Evolutionary conservation across 2,113 vertebrate species (phyloP).

Genomic region (Coptodon bakossiorum): DNA sequence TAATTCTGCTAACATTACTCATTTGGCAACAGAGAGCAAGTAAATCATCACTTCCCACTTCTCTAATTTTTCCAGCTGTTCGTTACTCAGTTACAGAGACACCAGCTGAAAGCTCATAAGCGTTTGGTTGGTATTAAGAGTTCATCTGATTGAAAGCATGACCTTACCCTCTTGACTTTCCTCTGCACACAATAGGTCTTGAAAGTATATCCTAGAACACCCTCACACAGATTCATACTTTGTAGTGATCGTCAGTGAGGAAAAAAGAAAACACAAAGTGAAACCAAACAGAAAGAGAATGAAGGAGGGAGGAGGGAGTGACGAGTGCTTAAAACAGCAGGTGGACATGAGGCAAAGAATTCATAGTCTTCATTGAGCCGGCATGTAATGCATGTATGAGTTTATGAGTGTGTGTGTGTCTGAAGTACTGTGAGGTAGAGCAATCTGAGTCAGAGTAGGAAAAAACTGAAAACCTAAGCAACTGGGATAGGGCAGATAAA

Average conservation of each 20-base stretch:
- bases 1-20: not conserved
- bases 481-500: not conserved
- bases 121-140: not conserved
- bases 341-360: not conserved
- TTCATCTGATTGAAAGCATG: constrained; percentile 13
- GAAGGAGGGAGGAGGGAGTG: not conserved
- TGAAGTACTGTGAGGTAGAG: not conserved
- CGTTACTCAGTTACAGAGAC: not conserved
- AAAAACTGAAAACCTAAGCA: not conserved
- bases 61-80: not conserved
- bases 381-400: not conserved
- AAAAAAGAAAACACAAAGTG: not conserved
- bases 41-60: not conserved
- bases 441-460: not conserved
- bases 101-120: not conserved
- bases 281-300: not conserved
- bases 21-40: not conserved
- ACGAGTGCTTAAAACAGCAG: not conserved
- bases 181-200: not conserved
- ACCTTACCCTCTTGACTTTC: not conserved
- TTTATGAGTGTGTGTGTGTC: not conserved
- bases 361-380: not conserved
- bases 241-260: not conserved
- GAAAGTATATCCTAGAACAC: not conserved
- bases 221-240: not conserved